Evolutionary conservation across 2,797 vertebrate genomes (phyloP).

Genomic region (Ptychadena robeensis): DNA sequence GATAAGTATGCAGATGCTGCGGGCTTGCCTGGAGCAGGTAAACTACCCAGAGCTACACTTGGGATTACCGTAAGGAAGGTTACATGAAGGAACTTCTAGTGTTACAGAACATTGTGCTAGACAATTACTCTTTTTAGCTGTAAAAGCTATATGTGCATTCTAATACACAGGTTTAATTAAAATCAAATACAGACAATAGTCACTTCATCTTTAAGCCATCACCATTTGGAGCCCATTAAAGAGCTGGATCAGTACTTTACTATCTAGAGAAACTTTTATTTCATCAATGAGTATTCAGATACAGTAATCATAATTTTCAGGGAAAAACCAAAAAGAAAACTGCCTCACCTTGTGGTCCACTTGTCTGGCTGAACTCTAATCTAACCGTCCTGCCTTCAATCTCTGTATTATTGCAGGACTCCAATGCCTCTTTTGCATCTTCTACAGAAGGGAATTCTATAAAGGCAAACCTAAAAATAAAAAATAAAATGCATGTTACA

Average conservation of each 20-base stretch:
- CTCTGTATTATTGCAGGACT: constrained; percentile 88
- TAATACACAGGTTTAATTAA: no score
- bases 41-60: no score
- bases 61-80: no score
- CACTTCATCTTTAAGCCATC: no score
- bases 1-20: no score
- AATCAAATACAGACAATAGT: no score
- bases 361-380: constrained; percentile 83
- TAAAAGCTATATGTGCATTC: no score
- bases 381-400: constrained; percentile 89
- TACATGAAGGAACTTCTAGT: no score
- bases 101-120: no score
- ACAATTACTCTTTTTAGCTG: no score
- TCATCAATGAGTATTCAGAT: constrained; percentile 35
- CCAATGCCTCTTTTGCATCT: constrained; percentile 91
- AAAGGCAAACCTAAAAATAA: constrained; percentile 84
- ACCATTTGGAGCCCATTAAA: no score
- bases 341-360: constrained; percentile 64
- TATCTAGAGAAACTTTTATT: constrained; percentile 20
- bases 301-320: constrained; percentile 10
- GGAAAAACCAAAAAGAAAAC: not conserved
- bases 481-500: not conserved
- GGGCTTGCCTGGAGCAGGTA: no score
- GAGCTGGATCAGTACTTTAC: constrained; percentile 48
- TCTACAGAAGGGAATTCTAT: constrained; percentile 88